These are phyloP conservation scores for Grammomys surdaster DNA, from an alignment of 2,113 vertebrate species.

Conservation along the genomic window DNA sequence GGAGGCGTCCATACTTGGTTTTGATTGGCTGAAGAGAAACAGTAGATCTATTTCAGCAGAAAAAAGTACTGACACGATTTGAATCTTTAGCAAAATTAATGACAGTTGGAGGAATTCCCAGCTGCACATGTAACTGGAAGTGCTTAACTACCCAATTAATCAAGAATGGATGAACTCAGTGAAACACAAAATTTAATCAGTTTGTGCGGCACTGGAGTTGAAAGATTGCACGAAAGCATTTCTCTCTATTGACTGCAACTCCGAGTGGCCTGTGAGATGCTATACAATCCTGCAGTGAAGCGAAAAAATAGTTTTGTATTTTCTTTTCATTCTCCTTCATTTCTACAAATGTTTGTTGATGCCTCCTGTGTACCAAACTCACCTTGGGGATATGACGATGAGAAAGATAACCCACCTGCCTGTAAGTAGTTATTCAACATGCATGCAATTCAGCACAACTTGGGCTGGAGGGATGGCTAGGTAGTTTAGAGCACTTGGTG, in stretches of 20 bases:
- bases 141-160: conserved; percentile 73
- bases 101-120: conserved; percentile 80
- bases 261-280: conserved; percentile 20
- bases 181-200: conserved; percentile 70
- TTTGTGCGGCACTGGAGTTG: conserved; percentile 58
- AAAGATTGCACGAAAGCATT: conserved; percentile 64
- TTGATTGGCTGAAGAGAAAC: conserved; percentile 56
- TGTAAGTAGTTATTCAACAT: not conserved
- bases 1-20: conserved; percentile 23
- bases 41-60: conserved; percentile 61
- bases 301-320: not conserved
- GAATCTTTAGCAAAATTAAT: conserved; percentile 68
- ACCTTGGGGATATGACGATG: not conserved
- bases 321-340: not conserved
- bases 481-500: not conserved
- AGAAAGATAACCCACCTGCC: not conserved
- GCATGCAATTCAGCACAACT: not conserved
- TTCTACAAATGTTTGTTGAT: not conserved
- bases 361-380: not conserved
- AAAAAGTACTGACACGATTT: conserved; percentile 45
- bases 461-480: not conserved
- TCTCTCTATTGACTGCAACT: conserved; percentile 63
- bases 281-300: not conserved
- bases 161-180: conserved; percentile 70
- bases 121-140: conserved; percentile 67